Evolutionary conservation across 1,140 invertebrate genomes (phyloP).

Genomic region (Coptotermes formosanus): DNA sequence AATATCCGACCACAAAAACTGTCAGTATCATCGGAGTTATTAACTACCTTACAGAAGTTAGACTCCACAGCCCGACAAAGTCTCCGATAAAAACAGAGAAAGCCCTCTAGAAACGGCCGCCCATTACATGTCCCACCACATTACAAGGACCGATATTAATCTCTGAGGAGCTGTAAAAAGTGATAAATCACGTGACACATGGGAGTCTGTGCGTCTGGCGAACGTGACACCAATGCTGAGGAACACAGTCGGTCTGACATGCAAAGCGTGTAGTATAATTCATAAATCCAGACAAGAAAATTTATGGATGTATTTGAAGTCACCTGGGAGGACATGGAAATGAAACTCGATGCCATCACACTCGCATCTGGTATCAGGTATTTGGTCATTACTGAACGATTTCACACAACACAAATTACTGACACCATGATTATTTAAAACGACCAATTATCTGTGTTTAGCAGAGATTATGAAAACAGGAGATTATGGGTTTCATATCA

Average conservation of each 20-base stretch:
- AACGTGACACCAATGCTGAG: not conserved
- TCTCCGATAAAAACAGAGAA: not conserved
- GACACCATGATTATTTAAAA: too few relatives aligned
- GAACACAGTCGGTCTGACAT: not conserved
- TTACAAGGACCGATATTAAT: constrained; percentile 10
- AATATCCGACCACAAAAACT: not conserved
- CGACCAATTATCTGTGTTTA: too few relatives aligned
- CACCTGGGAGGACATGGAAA: too few relatives aligned
- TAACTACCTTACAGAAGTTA: not conserved
- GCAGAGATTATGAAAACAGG: too few relatives aligned
- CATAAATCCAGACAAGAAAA: too few relatives aligned
- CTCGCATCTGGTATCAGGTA: too few relatives aligned
- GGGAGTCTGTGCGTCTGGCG: not conserved
- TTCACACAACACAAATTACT: too few relatives aligned
- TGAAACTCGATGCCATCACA: too few relatives aligned
- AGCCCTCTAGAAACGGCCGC: not conserved
- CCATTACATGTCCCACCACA: constrained; percentile 5
- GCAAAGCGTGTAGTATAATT: not conserved
- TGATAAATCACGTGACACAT: not conserved
- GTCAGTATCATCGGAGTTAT: not conserved
- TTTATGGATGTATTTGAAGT: too few relatives aligned
- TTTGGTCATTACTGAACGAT: too few relatives aligned
- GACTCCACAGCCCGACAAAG: not conserved
- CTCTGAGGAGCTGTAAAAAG: not conserved
- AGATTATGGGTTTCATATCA: too few relatives aligned